Conservation (phyloP, 1,140 invertebrate species). For the Himalopsyche phryganea region DNA sequence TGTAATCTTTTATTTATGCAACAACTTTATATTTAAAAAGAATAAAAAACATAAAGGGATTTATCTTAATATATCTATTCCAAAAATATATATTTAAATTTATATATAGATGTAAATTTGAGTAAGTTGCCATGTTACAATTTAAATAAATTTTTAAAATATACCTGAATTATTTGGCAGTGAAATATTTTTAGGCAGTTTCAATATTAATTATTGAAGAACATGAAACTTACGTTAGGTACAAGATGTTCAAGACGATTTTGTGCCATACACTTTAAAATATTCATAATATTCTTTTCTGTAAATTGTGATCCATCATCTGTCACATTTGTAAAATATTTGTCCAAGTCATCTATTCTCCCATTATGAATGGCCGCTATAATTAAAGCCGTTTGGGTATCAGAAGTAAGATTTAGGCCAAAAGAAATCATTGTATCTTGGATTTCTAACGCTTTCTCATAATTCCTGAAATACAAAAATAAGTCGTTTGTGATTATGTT, state of each 20-base stretch:
- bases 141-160: too few relatives aligned
- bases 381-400: constrained; percentile 49
- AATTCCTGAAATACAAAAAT: constrained; percentile 37
- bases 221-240: constrained; percentile 38
- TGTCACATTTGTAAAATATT: constrained; percentile 36
- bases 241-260: constrained; percentile 37
- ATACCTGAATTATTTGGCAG: too few relatives aligned
- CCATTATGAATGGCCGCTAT: constrained; percentile 50
- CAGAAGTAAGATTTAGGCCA: constrained; percentile 45
- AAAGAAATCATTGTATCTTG: constrained; percentile 52
- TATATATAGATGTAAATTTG: too few relatives aligned
- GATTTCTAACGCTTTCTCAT: constrained; percentile 45
- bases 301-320: constrained; percentile 38
- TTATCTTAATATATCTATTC: too few relatives aligned
- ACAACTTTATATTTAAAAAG: too few relatives aligned
- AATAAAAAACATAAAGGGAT: too few relatives aligned
- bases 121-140: too few relatives aligned
- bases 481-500: too few relatives aligned
- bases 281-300: constrained; percentile 50
- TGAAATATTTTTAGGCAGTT: too few relatives aligned
- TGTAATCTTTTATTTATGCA: too few relatives aligned
- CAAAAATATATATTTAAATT: too few relatives aligned
- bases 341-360: constrained; percentile 43
- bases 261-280: constrained; percentile 46
- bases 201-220: too few relatives aligned